These are phyloP conservation scores for Pollenia labialis DNA, from an alignment of 2,888 invertebrate genomes.

Conservation along the genomic window DNA sequence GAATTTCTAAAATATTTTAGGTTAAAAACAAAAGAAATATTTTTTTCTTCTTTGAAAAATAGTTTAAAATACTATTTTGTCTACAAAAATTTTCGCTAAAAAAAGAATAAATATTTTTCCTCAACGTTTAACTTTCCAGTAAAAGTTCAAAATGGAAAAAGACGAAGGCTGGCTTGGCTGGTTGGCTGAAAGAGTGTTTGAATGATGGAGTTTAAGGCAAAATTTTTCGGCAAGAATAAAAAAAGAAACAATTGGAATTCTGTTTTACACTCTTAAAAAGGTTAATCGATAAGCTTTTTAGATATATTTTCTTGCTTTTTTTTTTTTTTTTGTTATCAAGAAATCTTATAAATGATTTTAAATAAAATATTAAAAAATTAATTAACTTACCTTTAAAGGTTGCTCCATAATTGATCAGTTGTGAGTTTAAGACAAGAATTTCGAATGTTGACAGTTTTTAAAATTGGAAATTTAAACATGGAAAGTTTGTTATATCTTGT, in stretches of 20 bases:
- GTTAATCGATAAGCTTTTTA: conserved; percentile 25
- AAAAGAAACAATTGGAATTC: conserved; percentile 23
- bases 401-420: conserved; percentile 55
- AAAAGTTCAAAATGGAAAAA: conserved; percentile 47
- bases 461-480: conserved; percentile 20
- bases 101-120: conserved; percentile 25
- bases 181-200: conserved; percentile 4
- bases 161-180: conserved; percentile 41
- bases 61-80: not conserved
- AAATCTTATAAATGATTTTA: not conserved
- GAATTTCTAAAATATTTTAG: not conserved
- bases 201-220: conserved; percentile 20
- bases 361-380: not conserved
- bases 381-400: conserved; percentile 57
- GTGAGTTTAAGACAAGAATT: conserved; percentile 8
- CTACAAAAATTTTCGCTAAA: not conserved
- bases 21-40: not conserved
- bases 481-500: not conserved
- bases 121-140: conserved; percentile 49
- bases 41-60: too few species aligned
- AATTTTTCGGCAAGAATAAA: conserved; percentile 35
- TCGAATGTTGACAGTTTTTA: not conserved
- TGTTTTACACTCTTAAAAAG: conserved; percentile 8
- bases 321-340: not conserved
- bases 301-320: not conserved